These are phyloP conservation scores for Fregetta grallaria DNA, from an alignment of 2,113 vertebrate species.

Conservation along the genomic window DNA sequence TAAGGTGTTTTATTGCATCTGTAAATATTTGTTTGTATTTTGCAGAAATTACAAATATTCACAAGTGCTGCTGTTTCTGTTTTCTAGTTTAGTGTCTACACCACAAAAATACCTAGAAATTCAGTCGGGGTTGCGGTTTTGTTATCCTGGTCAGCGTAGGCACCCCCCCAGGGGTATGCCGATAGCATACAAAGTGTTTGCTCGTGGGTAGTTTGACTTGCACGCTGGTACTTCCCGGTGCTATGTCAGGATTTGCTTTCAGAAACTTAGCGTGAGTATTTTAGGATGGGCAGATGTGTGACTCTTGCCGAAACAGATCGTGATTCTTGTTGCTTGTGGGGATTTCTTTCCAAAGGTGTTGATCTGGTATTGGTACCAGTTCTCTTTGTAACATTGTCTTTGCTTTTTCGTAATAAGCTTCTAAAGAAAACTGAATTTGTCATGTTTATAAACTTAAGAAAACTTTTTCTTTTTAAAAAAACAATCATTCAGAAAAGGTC, in stretches of 20 bases:
- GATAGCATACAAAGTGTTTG: not conserved
- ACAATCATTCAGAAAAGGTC: not conserved
- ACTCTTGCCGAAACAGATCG: not conserved
- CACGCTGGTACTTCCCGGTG: fast-evolving
- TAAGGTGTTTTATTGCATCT: not conserved
- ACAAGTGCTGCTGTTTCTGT: not conserved
- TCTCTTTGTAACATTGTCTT: not conserved
- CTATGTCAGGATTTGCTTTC: not conserved
- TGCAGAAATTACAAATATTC: not conserved
- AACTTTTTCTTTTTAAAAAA: not conserved
- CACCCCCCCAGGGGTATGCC: not conserved
- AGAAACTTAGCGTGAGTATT: not conserved
- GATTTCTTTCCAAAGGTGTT: not conserved
- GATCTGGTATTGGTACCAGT: not conserved
- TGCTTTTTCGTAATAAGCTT: not conserved
- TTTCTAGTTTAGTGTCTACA: not conserved
- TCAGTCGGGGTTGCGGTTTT: not conserved
- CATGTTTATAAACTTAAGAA: not conserved
- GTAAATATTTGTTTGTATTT: not conserved
- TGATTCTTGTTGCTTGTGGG: not conserved
- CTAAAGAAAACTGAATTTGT: not conserved
- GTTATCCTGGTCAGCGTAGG: not conserved
- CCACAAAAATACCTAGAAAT: not conserved
- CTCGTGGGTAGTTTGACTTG: not conserved
- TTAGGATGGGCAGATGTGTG: not conserved